phyloP scores from a whole-genome alignment of 2,888 invertebrate species.

The Lacanobia wlatinum region DNA sequence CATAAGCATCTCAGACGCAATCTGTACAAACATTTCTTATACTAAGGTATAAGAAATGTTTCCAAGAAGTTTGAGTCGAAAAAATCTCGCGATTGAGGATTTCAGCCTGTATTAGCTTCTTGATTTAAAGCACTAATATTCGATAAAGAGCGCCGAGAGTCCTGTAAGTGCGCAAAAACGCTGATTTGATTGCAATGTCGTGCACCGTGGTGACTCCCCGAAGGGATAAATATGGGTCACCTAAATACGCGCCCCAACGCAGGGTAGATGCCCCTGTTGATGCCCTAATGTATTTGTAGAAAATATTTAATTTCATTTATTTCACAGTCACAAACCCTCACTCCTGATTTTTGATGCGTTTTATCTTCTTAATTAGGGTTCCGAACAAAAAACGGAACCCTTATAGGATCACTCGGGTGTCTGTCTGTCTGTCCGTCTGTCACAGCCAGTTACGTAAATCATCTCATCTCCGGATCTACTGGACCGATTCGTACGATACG shows the following conservation, averaged over 20 bases:
- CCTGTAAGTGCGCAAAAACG: slow-evolving; percentile 68
- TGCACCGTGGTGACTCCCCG: slow-evolving; percentile 76
- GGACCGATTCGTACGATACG: too few relatives aligned
- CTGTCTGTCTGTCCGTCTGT: too few relatives aligned
- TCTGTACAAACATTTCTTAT: too few relatives aligned
- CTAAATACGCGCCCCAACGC: slow-evolving; percentile 79
- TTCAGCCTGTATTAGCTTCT: neutral
- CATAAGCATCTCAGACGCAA: too few relatives aligned
- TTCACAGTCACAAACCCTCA: neutral
- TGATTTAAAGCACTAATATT: slow-evolving; percentile 9
- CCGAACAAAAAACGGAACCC: too few relatives aligned
- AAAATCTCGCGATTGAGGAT: neutral
- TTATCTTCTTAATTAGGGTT: too few relatives aligned
- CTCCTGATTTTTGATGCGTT: too few relatives aligned
- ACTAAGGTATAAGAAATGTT: too few relatives aligned
- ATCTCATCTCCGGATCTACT: too few relatives aligned
- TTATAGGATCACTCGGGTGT: too few relatives aligned
- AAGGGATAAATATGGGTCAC: slow-evolving; percentile 85
- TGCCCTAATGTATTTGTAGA: neutral
- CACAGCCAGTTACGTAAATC: too few relatives aligned
- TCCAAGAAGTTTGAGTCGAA: neutral
- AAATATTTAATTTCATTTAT: neutral
- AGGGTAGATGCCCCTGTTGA: slow-evolving; percentile 64
- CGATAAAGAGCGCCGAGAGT: slow-evolving; percentile 36
- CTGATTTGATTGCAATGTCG: slow-evolving; percentile 84